Percentiles rank a stretch among this genome's conserved stretches.
These are phyloP conservation scores for Hipposideros larvatus DNA, from an alignment of 2,797 vertebrate genomes.

Conservation along the genomic window DNA sequence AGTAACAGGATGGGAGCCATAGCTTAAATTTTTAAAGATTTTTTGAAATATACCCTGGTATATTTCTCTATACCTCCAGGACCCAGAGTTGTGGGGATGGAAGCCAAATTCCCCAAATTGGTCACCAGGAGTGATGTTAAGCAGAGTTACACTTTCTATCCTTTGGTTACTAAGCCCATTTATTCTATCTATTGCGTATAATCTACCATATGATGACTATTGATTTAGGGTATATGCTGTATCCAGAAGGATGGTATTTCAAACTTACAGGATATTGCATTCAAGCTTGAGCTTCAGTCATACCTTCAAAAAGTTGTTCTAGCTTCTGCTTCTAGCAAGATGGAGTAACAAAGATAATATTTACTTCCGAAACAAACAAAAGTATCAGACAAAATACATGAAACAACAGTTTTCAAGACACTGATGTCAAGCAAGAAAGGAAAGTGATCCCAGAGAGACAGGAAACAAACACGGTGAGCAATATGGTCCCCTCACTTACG, in stretches of 20 bases:
- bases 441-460: background rate
- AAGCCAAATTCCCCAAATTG: background rate
- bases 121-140: background rate
- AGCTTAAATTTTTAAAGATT: background rate
- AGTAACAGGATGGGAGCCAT: background rate
- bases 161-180: background rate
- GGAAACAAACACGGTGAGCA: background rate
- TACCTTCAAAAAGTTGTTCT: background rate
- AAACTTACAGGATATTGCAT: background rate
- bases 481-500: background rate
- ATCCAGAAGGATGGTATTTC: background rate
- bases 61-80: background rate
- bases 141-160: background rate
- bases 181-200: background rate
- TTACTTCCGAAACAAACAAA: conserved; percentile 39
- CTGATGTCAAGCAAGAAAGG: background rate
- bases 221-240: background rate
- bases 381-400: background rate
- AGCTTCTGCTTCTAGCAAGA: background rate
- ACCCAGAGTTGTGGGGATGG: background rate
- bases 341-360: background rate
- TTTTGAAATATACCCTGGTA: background rate
- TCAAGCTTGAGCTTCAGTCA: background rate
- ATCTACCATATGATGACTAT: background rate
- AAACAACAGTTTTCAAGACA: background rate